Base-by-base conservation (phyloP, 2,797 vertebrate genomes). In the Microctenopoma stevenorrisi region DNA sequence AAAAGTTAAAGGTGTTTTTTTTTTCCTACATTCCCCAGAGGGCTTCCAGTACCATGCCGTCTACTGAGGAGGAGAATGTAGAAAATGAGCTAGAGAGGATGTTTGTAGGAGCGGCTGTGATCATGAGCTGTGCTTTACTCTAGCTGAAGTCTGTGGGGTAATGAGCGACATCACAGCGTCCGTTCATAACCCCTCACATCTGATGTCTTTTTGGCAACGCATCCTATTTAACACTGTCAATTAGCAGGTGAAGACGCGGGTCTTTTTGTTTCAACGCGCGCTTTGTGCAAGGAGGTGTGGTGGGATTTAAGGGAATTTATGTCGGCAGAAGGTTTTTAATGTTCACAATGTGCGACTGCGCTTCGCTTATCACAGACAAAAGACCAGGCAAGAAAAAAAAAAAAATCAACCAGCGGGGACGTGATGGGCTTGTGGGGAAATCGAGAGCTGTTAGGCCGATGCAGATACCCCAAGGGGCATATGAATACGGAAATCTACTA, bases 161-260 rank as follows among this genome's bases (percentile, higher is more conserved):
- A 90, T 79, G 85, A 90, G 86, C 80, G 55, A 76, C 84, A 82
- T 87, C 79, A 82, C 76, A 74, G 81, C 68, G 70, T 73, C 79
- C 73, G 42, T 71, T 79, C 82, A 57, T 70, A 68, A 76, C 70
- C 71, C 77, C 62, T 69, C 63, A 53, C 80, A 85, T 87, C 74
- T 72, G 79, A 84, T 69, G 77, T 71, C 77, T 86, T 79, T 72
- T 54, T 43, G 62, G 37, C 7, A 72, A 66, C 66, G n/a, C 76
- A 26, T 78, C 83, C 74, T 79, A 60, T 85, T 85, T 87, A 85
- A 90, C 82, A 72, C 82, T 67, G 86, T 82, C 82, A 84, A 89
- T 90, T 89, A 87, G 78, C 22, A 81, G 82, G 79, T 79, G 74
- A 83, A 69, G 75, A 86, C 35, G 43, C 7, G 14, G 30, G 50